These are phyloP conservation scores for Thymallus thymallus DNA, from an alignment of 2,113 vertebrate species.

Conservation along the genomic window DNA sequence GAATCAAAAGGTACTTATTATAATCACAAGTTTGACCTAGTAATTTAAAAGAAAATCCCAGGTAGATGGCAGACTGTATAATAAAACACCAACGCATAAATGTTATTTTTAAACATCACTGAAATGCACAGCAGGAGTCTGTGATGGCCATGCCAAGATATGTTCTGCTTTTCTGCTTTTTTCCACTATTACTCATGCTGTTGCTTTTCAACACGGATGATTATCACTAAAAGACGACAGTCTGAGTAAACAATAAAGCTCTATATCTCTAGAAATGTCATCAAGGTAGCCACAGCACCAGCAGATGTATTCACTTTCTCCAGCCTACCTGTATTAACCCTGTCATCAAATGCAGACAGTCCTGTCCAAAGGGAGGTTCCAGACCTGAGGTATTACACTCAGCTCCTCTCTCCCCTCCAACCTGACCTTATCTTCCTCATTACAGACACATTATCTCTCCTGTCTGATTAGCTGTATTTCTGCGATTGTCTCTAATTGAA, in stretches of 20 bases:
- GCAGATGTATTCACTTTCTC: too few species aligned
- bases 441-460: background rate
- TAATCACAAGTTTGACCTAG: background rate
- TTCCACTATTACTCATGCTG: background rate
- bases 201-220: background rate
- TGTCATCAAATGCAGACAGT: background rate
- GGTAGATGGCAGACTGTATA: background rate
- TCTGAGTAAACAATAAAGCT: background rate
- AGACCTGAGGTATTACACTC: background rate
- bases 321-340: too few species aligned
- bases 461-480: constrained; percentile 33
- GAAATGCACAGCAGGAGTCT: background rate
- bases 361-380: background rate
- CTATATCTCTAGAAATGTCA: background rate
- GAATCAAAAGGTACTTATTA: background rate
- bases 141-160: background rate
- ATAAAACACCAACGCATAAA: background rate
- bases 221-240: background rate
- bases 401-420: background rate
- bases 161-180: background rate
- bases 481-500: constrained; percentile 7
- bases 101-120: background rate
- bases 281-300: too few species aligned
- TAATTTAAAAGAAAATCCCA: background rate
- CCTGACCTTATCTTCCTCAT: constrained; percentile 4